phyloP scores from a whole-genome alignment of 2,888 invertebrate species.

The Stenurella melanura region DNA sequence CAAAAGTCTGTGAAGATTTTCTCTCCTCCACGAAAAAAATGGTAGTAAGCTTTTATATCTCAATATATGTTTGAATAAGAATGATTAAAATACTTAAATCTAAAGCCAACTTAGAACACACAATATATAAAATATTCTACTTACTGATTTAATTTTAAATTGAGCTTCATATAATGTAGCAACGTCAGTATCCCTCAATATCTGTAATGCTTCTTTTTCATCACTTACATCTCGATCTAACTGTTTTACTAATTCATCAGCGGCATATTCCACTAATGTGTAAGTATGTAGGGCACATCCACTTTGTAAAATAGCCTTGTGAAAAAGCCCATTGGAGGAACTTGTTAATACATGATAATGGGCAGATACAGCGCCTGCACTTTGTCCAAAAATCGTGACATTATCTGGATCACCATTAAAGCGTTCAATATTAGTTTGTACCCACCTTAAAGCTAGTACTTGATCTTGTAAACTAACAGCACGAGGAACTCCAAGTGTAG shows the following conservation, averaged over 20 bases:
- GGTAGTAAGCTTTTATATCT: no score
- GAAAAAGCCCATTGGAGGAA: conserved; percentile 62
- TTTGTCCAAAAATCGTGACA: conserved; percentile 75
- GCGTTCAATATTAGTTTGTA: conserved; percentile 72
- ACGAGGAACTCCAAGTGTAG: conserved; percentile 72
- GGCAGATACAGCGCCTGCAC: conserved; percentile 73
- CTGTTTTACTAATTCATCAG: conserved; percentile 40
- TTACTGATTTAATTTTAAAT: not conserved
- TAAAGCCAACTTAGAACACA: no score
- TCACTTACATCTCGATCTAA: conserved; percentile 62
- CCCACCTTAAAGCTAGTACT: conserved; percentile 74
- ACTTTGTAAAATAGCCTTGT: conserved; percentile 58
- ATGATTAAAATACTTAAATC: no score
- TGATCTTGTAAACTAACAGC: conserved; percentile 76
- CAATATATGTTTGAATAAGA: no score
- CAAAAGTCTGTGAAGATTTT: no score
- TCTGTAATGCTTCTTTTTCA: conserved; percentile 69
- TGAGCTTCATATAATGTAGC: conserved; percentile 55
- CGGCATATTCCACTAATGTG: conserved; percentile 52
- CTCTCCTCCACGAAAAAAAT: no score
- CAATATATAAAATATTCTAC: no score
- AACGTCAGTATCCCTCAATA: conserved; percentile 68
- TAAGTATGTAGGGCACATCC: conserved; percentile 57
- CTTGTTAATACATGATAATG: conserved; percentile 74
- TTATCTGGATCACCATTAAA: conserved; percentile 75